These are phyloP conservation scores for Saturnia pavonia DNA, from an alignment of 2,888 invertebrate species.

Conservation along the genomic window DNA sequence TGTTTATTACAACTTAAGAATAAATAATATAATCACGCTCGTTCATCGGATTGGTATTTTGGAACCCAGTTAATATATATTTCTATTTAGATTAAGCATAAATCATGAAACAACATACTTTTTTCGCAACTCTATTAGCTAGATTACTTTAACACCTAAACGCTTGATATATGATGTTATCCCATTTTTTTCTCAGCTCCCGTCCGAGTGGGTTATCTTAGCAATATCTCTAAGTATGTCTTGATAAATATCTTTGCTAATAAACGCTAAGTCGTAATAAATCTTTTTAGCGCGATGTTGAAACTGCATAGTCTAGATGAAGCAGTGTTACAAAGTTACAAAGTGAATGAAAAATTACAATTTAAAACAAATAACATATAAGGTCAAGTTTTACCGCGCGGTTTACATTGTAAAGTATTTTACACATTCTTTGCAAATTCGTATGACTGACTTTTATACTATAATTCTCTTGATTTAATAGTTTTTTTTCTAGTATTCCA, in stretches of 20 bases:
- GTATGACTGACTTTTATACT: no score
- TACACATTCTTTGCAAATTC: no score
- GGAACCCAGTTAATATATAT: background rate
- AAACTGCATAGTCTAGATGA: conserved; percentile 29
- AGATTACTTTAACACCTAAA: conserved; percentile 47
- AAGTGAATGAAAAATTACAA: background rate
- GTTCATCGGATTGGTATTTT: background rate
- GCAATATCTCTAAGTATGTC: conserved; percentile 70
- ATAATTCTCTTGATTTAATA: no score
- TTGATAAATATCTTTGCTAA: conserved; percentile 77
- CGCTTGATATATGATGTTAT: conserved; percentile 53
- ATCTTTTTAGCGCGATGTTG: conserved; percentile 58
- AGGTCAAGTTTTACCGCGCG: no score
- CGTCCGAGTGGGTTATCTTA: conserved; percentile 47
- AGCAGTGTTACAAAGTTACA: conserved; percentile 25
- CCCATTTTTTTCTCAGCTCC: conserved; percentile 45
- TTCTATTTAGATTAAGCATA: background rate
- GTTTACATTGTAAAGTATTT: no score
- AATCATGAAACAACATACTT: conserved; percentile 23
- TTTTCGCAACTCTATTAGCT: conserved; percentile 42
- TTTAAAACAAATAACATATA: background rate
- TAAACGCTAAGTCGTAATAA: conserved; percentile 73
- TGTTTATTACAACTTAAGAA: no score
- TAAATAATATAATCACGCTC: background rate
- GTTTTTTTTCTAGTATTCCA: no score